Evolutionary conservation across 2,888 invertebrate species (phyloP), one percentile per base, ranked within the genome.

Genomic region (Dryadula phaetusa): DNA sequence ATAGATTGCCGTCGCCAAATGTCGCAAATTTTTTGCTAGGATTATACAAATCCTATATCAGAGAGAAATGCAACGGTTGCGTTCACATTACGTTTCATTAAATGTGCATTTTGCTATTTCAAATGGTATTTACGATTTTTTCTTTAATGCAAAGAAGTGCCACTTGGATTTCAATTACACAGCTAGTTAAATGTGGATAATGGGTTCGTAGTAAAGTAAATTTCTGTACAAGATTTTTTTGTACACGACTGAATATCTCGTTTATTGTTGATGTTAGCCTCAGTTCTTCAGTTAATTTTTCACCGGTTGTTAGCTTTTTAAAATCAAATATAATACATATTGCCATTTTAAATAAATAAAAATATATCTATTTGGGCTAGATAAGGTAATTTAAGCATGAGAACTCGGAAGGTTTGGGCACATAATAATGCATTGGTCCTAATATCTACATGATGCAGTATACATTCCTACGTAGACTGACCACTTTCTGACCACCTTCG

Each of bases 21-120:
- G 79, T 77, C 79, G 62, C 75, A 77, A 72, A 76, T 84, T 86
- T 73, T 85, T 87, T 86, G 79, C 74, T 60, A 68, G 80, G 83
- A 82, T 87, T 87, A 87, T 67, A 70, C 73, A 78, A 87, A 88
- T 86, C 85, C 85, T 84, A 88, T 87, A 75, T 66, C 68, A 72
- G 76, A 77, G 75, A 74, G 71, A 71, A 74, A 67, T 65, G 72
- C 77, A 76, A 72, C 70, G 78, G 77, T 82, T 82, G 80, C 79
- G 78, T 74, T 75, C 71, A 67, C 67, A 80, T 81, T 81, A 75
- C 77, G 76, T 69, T 80, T 77, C 76, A 66, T 68, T 80, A 75
- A 83, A 79, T 77, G 77, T 69, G 70, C 78, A 74, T 77, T 77
- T 73, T 78, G 79, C 79, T 77, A 76, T 78, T 70, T 74, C 63